phyloP scores from a whole-genome alignment of 2,113 vertebrate species.

The Haliaeetus leucogaster region DNA sequence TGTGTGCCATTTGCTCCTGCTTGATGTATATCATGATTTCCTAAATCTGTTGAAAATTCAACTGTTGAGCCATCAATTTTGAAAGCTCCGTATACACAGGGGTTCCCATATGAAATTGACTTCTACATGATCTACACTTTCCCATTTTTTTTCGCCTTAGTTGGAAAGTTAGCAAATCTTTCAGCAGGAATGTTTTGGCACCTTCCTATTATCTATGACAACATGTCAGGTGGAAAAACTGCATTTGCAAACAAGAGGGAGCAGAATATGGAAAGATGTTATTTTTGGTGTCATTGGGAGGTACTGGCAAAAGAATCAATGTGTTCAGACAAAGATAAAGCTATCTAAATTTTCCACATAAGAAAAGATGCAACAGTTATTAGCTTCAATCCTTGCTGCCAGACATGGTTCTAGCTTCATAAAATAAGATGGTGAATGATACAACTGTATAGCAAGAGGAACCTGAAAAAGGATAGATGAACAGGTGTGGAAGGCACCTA shows the following conservation, averaged over 20 bases:
- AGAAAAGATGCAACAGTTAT: background rate
- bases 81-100: background rate
- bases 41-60: background rate
- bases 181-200: constrained; percentile 6
- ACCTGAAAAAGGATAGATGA: background rate
- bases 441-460: background rate
- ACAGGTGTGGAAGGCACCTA: background rate
- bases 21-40: background rate
- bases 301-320: background rate
- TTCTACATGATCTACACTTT: background rate
- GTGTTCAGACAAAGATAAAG: background rate
- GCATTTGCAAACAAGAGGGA: constrained; percentile 26
- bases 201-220: constrained; percentile 10
- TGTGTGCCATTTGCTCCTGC: background rate
- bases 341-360: background rate
- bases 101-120: background rate
- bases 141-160: background rate
- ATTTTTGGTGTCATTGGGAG: background rate
- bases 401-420: background rate
- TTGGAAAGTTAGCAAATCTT: background rate
- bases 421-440: background rate
- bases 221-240: background rate
- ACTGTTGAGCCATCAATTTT: background rate
- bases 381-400: background rate
- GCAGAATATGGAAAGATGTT: background rate